phyloP scores from a whole-genome alignment of 2,888 invertebrate species.

The Amblyjoppa proteus region DNA sequence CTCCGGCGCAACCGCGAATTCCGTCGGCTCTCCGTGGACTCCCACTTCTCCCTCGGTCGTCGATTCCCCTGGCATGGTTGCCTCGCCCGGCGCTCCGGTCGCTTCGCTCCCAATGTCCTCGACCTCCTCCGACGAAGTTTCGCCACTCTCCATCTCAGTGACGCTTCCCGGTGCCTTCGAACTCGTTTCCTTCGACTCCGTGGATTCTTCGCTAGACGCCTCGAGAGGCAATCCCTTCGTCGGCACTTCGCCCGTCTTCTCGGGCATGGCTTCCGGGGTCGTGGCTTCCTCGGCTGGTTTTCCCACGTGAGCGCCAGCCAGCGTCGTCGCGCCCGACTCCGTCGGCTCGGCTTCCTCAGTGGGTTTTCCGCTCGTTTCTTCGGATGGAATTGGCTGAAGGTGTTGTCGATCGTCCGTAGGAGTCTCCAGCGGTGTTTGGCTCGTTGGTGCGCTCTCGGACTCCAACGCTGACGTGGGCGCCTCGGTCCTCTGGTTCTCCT shows the following conservation, averaged over 20 bases:
- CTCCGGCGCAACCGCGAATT: constrained; percentile 16
- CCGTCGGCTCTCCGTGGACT: constrained; percentile 43
- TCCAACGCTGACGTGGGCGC: not conserved
- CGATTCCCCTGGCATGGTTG: constrained; percentile 30
- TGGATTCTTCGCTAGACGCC: constrained; percentile 70
- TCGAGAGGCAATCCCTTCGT: constrained; percentile 69
- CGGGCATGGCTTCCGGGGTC: constrained; percentile 61
- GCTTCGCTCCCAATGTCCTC: constrained; percentile 61
- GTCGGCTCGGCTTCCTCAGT: constrained; percentile 51
- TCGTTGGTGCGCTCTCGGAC: not conserved
- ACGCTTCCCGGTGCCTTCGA: constrained; percentile 67
- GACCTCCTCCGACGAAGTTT: constrained; percentile 68
- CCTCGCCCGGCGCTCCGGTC: constrained; percentile 48
- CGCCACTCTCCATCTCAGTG: constrained; percentile 60
- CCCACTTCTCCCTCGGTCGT: constrained; percentile 49
- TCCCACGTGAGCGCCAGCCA: constrained; percentile 61
- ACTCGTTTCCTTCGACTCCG: constrained; percentile 66
- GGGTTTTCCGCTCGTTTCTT: constrained; percentile 56
- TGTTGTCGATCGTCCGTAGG: constrained; percentile 50
- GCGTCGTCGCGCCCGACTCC: constrained; percentile 53
- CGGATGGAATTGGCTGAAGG: constrained; percentile 49
- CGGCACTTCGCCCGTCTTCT: constrained; percentile 72
- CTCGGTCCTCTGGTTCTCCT: constrained; percentile 51
- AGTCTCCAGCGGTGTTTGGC: not conserved
- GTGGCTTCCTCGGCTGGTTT: constrained; percentile 58